Base-by-base conservation (phyloP, 2,797 vertebrate species). In the Urosaurus nigricauda region DNA sequence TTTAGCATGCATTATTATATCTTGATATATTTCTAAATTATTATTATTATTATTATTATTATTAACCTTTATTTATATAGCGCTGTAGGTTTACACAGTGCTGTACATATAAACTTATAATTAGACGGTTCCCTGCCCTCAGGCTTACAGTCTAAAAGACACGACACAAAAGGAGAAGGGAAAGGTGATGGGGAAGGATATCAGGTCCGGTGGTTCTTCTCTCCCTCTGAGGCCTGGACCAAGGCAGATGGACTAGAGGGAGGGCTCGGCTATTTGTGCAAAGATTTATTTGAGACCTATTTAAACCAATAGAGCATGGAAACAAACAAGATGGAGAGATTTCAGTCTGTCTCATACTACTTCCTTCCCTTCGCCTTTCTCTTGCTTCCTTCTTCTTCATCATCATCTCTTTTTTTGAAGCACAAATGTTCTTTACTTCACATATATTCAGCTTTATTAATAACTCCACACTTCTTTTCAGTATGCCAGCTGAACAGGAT, bases 401-500 rank as follows among this genome's bases (percentile, higher is more conserved):
- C 79, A 90, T 40, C 73, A 2, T 40, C 89, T 87, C n/a, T 32
- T 43, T 93, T 79, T 70, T 79, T 89, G 32, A 86, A 80, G 56
- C 32, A 17, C 51, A 51, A 37, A 58, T 90, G 75, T 95, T 93
- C 94, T 89, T 94, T 89, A 68, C 80, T 93, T 94, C 0, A 0
- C 92, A 90, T 95, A 91, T 70, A 79, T 95, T 87, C 56, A 83
- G 68, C 21, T 90, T 93, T 95, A 94, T 93, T 91, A 93, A 94
- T 95, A 95, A 88, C 78, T 35, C 93, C 87, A 7, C 77, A 43
- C 78, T 81, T 86, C 79, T 90, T 90, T 92, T 74, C 92, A 94
- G 91, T 87, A 93, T 96, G 94, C 95, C 95, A 95, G 93, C 95
- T 96, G 95, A 95, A 94, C 91, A 92, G 93, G 95, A 94, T 95